Percentiles rank a stretch among this genome's conserved stretches.
Evolutionary conservation across 2,797 vertebrate genomes (phyloP).

Genomic region (Lacerta agilis): DNA sequence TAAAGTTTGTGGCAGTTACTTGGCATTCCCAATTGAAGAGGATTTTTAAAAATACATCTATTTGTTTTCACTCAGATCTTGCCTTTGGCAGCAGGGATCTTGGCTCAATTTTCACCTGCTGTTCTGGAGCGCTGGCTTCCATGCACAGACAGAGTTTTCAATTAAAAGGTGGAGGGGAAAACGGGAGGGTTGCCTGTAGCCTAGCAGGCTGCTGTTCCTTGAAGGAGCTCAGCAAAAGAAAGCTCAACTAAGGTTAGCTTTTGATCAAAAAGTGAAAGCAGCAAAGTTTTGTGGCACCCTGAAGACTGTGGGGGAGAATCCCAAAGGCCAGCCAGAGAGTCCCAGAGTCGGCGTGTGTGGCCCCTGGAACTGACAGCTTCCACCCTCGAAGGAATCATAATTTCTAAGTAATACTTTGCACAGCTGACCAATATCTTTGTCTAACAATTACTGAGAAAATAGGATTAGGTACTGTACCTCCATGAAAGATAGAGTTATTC

Average conservation of each 20-base stretch:
- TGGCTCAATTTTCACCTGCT: conserved; percentile 69
- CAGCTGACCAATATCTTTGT: neutral
- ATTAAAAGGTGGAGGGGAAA: conserved; percentile 41
- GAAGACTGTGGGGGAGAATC: no score
- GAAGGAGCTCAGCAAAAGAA: neutral
- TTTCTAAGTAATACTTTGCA: no score
- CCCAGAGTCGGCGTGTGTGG: no score
- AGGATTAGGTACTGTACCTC: conserved; percentile 44
- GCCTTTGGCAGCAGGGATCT: conserved; percentile 44
- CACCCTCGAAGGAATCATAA: no score
- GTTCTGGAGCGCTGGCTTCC: conserved; percentile 40
- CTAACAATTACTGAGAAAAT: neutral
- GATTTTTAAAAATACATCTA: neutral
- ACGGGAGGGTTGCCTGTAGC: conserved; percentile 24
- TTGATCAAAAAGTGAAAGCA: neutral
- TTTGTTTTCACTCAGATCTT: conserved; percentile 63
- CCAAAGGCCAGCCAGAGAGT: neutral
- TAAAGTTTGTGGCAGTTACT: neutral
- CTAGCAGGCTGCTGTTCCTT: conserved; percentile 16
- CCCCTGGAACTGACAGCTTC: no score
- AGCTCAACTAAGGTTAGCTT: neutral
- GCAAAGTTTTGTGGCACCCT: neutral
- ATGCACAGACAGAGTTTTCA: conserved; percentile 49
- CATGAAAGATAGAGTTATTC: conserved; percentile 46
- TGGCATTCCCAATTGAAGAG: neutral